These are phyloP conservation scores for Micrasema minimum DNA, from an alignment of 1,140 invertebrate species.

Conservation along the genomic window DNA sequence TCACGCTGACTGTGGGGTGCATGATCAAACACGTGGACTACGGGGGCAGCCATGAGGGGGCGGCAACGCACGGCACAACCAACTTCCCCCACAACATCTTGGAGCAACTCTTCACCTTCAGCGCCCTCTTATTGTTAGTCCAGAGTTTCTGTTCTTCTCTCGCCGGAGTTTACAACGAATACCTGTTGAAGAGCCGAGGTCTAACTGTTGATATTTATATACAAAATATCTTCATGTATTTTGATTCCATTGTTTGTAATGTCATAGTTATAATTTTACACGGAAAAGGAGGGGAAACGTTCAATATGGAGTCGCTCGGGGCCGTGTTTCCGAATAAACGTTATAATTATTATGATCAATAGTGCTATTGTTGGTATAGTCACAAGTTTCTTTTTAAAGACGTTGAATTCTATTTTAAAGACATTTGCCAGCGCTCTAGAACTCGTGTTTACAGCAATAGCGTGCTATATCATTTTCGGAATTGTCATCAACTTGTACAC, in stretches of 20 bases:
- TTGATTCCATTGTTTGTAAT: conserved; percentile 94
- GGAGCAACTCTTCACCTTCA: conserved; percentile 70
- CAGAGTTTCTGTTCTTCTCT: conserved; percentile 93
- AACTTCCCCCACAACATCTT: conserved; percentile 53
- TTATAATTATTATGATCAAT: conserved; percentile 87
- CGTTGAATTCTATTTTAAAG: conserved; percentile 95
- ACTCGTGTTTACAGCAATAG: conserved; percentile 88
- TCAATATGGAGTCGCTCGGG: conserved; percentile 69
- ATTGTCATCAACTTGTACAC: conserved; percentile 90
- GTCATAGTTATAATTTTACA: conserved; percentile 73
- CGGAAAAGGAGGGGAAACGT: conserved; percentile 71
- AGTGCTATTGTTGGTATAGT: conserved; percentile 93
- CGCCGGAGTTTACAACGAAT: conserved; percentile 97
- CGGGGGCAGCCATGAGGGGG: conserved; percentile 55
- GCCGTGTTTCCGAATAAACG: conserved; percentile 74
- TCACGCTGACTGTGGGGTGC: conserved; percentile 89
- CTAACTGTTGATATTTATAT: conserved; percentile 88
- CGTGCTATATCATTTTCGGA: conserved; percentile 89
- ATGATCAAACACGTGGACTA: conserved; percentile 89
- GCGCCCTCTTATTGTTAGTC: conserved; percentile 79
- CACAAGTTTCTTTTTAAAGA: conserved; percentile 93
- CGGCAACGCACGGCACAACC: not conserved
- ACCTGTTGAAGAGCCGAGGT: conserved; percentile 88
- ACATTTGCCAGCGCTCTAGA: conserved; percentile 96
- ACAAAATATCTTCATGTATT: conserved; percentile 96